phyloP scores from a whole-genome alignment of 2,888 invertebrate species.

The Agrenia bidenticulata region DNA sequence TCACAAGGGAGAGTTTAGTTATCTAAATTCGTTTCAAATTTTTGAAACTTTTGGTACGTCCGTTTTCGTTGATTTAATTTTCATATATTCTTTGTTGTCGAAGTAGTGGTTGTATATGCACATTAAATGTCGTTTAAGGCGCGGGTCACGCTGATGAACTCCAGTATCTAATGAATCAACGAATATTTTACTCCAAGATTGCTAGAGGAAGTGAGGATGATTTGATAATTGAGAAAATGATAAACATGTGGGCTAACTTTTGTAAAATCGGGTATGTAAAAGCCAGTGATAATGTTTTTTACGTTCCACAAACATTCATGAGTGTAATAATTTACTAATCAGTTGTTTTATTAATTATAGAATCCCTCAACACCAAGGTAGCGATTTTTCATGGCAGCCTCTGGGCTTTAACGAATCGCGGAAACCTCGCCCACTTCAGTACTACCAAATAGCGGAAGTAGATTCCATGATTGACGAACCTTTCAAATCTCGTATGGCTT shows the following conservation, averaged over 20 bases:
- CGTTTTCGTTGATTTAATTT: no score
- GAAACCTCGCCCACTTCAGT: not conserved
- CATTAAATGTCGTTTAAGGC: not conserved
- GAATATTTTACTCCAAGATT: conserved; percentile 38
- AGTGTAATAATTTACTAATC: no score
- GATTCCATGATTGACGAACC: conserved; percentile 19
- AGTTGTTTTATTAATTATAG: not conserved
- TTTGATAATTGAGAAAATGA: conserved; percentile 36
- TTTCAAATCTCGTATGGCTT: conserved; percentile 34
- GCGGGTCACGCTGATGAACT: conserved; percentile 30
- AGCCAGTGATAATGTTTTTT: no score
- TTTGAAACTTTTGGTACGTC: conserved; percentile 30
- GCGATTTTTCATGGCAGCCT: not conserved
- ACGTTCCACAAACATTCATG: no score
- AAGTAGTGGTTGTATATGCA: no score
- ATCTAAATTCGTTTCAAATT: conserved; percentile 36
- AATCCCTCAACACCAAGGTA: not conserved
- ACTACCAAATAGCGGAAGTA: not conserved
- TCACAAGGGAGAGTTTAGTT: conserved; percentile 32
- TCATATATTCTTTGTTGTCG: no score
- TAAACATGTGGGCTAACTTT: conserved; percentile 34
- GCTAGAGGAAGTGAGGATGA: conserved; percentile 32
- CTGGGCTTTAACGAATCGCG: not conserved
- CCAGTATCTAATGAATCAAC: conserved; percentile 41
- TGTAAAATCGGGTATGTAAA: conserved; percentile 28